phyloP scores from a whole-genome alignment of 2,113 vertebrate species.

The Sylvilagus bachmani region DNA sequence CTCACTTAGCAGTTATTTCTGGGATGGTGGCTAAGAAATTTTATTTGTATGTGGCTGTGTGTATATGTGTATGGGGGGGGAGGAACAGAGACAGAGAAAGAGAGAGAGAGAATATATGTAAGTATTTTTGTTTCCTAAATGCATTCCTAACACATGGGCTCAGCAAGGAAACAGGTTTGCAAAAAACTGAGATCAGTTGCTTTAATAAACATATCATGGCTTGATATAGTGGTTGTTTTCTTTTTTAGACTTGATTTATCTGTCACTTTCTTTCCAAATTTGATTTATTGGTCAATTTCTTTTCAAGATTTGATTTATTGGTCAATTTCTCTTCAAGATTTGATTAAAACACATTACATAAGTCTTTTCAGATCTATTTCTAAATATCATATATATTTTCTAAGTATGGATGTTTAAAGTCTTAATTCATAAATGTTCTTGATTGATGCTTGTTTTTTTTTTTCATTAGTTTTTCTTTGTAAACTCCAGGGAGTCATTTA shows the following conservation, averaged over 20 bases:
- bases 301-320: conserved; percentile 86
- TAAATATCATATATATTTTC: conserved; percentile 85
- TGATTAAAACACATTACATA: conserved; percentile 87
- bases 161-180: conserved; percentile 48
- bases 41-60: background rate
- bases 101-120: background rate
- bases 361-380: conserved; percentile 85
- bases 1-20: no score
- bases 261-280: conserved; percentile 84
- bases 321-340: conserved; percentile 88
- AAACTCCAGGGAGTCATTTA: conserved; percentile 77
- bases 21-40: background rate
- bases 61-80: background rate
- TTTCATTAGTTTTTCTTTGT: conserved; percentile 73
- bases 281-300: conserved; percentile 88
- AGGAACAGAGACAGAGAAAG: background rate
- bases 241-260: conserved; percentile 87
- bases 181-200: conserved; percentile 56
- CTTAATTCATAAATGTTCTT: conserved; percentile 85
- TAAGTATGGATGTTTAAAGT: conserved; percentile 83
- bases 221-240: conserved; percentile 82
- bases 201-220: conserved; percentile 79
- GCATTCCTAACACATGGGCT: conserved; percentile 48
- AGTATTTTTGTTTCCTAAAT: conserved; percentile 36
- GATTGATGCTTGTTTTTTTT: conserved; percentile 77